Conservation (phyloP, 2,113 vertebrate species). For the cat (Felis catus) region DNA sequence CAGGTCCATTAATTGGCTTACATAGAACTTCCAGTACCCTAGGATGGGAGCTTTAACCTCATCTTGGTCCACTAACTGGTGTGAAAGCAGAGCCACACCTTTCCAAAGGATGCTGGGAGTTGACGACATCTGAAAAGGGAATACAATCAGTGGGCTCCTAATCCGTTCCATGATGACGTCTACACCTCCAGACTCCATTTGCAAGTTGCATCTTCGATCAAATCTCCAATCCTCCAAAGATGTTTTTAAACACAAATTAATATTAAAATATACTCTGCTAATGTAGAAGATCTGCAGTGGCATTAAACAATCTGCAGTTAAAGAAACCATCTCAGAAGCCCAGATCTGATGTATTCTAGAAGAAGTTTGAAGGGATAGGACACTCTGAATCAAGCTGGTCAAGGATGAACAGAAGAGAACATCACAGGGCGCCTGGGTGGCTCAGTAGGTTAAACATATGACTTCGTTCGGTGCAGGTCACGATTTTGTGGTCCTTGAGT, state of each 20-base stretch:
- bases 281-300: neutral
- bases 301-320: neutral
- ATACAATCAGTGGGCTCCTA: neutral
- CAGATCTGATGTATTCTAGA: neutral
- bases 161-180: neutral
- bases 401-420: neutral
- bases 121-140: neutral
- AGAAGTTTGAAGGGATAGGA: neutral
- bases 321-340: neutral
- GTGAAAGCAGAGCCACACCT: neutral
- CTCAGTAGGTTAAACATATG: too few species aligned
- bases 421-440: too few species aligned
- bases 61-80: neutral
- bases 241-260: neutral
- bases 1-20: neutral
- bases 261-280: neutral
- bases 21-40: neutral
- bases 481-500: too few species aligned
- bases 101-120: neutral
- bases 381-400: neutral
- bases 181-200: neutral
- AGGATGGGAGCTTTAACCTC: neutral
- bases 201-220: neutral
- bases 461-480: too few species aligned
- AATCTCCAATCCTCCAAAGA: neutral